Evolutionary conservation across 1,140 invertebrate genomes (phyloP).

Genomic region (Calycopis cecrops): DNA sequence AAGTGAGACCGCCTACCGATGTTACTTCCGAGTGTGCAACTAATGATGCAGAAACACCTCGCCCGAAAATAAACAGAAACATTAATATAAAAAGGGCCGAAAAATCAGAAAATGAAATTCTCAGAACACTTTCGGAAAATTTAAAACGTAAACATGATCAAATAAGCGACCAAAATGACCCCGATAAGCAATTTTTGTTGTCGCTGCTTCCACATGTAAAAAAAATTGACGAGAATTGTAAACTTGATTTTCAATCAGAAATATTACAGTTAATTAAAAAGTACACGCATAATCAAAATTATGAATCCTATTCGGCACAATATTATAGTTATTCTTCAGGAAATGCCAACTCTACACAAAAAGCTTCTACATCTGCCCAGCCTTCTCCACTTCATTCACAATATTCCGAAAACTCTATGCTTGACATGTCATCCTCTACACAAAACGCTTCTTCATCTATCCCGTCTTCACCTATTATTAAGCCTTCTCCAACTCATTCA

Average conservation of each 20-base stretch:
- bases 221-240: constrained; percentile 24
- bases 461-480: constrained; percentile 16
- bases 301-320: constrained; percentile 22
- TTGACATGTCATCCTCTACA: constrained; percentile 15
- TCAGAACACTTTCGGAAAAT: constrained; percentile 23
- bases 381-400: constrained; percentile 22
- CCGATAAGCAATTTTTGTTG: constrained; percentile 24
- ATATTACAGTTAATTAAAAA: constrained; percentile 24
- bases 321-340: constrained; percentile 22
- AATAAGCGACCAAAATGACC: constrained; percentile 26
- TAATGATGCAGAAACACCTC: constrained; percentile 13
- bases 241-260: constrained; percentile 24
- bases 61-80: constrained; percentile 17
- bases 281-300: constrained; percentile 23
- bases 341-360: constrained; percentile 23
- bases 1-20: too few species aligned
- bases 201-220: constrained; percentile 16
- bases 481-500: constrained; percentile 16
- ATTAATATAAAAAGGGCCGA: constrained; percentile 12
- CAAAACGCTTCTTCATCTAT: constrained; percentile 16
- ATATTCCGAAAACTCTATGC: constrained; percentile 22
- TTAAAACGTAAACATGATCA: constrained; percentile 28
- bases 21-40: too few species aligned
- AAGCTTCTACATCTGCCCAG: constrained; percentile 21
- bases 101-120: constrained; percentile 18